These are phyloP conservation scores for Amniataba percoides DNA, from an alignment of 2,797 vertebrate genomes.

Conservation along the genomic window DNA sequence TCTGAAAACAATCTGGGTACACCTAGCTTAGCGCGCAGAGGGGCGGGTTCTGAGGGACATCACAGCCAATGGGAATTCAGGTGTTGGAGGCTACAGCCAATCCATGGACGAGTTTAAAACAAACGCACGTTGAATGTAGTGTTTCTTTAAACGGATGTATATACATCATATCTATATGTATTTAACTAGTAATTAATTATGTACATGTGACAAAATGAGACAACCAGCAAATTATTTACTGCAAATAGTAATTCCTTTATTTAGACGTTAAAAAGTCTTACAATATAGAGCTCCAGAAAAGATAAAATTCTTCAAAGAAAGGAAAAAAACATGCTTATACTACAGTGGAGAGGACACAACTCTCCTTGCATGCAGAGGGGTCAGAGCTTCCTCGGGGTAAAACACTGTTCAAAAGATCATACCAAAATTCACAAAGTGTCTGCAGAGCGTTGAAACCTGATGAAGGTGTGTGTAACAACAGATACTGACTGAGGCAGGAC, in stretches of 20 bases:
- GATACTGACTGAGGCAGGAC: slow-evolving; percentile 69
- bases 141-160: too few relatives aligned
- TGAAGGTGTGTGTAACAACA: slow-evolving; percentile 61
- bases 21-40: slow-evolving; percentile 63
- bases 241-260: slow-evolving; percentile 92
- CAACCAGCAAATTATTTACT: slow-evolving; percentile 70
- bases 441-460: slow-evolving; percentile 54
- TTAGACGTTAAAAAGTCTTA: slow-evolving; percentile 92
- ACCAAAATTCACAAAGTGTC: slow-evolving; percentile 60
- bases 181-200: background rate
- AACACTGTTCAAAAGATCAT: slow-evolving; percentile 64
- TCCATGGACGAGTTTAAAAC: background rate
- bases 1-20: slow-evolving; percentile 82
- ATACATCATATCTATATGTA: background rate
- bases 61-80: slow-evolving; percentile 69
- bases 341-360: slow-evolving; percentile 84
- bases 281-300: slow-evolving; percentile 93
- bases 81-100: slow-evolving; percentile 51
- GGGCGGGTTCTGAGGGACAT: slow-evolving; percentile 37
- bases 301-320: slow-evolving; percentile 90
- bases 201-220: slow-evolving; percentile 3
- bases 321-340: slow-evolving; percentile 88
- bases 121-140: background rate
- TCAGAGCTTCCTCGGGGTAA: slow-evolving; percentile 86
- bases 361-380: slow-evolving; percentile 86